Conservation (phyloP, 2,797 vertebrate genomes). For the Sphenopsis melanotis region DNA sequence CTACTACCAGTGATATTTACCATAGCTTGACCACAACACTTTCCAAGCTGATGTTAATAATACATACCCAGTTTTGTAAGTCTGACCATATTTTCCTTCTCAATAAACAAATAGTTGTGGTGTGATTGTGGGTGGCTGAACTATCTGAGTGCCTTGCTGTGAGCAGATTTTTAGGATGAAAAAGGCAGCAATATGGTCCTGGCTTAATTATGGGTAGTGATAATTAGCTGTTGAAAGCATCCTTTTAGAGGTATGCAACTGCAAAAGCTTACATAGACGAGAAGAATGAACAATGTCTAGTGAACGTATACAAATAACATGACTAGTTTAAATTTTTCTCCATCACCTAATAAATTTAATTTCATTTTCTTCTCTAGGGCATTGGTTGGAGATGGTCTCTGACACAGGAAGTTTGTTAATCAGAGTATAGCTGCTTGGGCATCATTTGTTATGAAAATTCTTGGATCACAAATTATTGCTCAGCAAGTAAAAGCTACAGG, state of each 20-base stretch:
- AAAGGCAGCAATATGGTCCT: background rate
- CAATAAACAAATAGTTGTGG: constrained; percentile 72
- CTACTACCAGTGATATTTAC: constrained; percentile 56
- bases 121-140: constrained; percentile 60
- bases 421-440: background rate
- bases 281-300: background rate
- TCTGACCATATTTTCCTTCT: constrained; percentile 61
- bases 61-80: constrained; percentile 10
- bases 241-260: background rate
- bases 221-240: background rate
- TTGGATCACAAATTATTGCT: background rate
- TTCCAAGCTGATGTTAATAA: constrained; percentile 71
- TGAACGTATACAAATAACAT: background rate
- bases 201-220: constrained; percentile 1
- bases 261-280: background rate
- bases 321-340: background rate
- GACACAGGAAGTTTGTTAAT: background rate
- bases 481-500: constrained; percentile 38
- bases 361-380: background rate
- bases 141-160: constrained; percentile 39
- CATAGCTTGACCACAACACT: constrained; percentile 42
- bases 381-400: background rate
- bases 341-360: background rate
- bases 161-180: constrained; percentile 18
- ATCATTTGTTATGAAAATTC: background rate